Evolutionary conservation across 2,797 vertebrate species (phyloP).

Genomic region (Phyllotis vaccarum): DNA sequence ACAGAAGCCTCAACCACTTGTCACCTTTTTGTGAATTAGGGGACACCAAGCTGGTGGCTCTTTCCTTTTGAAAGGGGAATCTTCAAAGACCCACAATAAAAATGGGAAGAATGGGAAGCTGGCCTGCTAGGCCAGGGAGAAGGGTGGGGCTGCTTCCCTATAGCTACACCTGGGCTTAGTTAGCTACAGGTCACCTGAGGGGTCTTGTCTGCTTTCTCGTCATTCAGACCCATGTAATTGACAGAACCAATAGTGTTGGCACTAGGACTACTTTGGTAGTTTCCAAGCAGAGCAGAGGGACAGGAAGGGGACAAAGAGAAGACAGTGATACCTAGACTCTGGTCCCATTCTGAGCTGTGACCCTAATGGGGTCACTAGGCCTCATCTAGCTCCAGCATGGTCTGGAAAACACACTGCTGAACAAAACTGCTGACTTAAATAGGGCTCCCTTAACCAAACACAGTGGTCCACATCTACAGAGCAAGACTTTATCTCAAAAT

Average conservation of each 20-base stretch:
- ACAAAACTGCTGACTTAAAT: background rate
- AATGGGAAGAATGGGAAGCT: background rate
- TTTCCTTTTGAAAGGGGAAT: background rate
- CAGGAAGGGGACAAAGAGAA: background rate
- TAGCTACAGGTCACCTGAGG: background rate
- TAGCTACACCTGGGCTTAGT: background rate
- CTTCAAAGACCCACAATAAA: background rate
- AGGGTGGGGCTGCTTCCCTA: background rate
- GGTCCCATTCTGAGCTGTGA: background rate
- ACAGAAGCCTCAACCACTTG: background rate
- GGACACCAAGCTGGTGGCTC: background rate
- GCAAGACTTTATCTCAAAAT: background rate
- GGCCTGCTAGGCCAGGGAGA: background rate
- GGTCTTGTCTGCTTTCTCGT: background rate
- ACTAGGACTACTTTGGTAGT: background rate
- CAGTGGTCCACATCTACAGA: background rate
- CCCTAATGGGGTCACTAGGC: background rate
- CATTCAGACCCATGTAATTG: background rate
- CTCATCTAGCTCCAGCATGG: background rate
- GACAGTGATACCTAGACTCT: background rate
- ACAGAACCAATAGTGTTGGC: background rate
- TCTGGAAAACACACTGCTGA: background rate
- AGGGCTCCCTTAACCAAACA: background rate
- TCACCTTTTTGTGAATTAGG: background rate
- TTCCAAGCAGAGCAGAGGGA: background rate